Evolutionary conservation across 2,888 invertebrate species (phyloP).

Genomic region (Conomelus anceps): DNA sequence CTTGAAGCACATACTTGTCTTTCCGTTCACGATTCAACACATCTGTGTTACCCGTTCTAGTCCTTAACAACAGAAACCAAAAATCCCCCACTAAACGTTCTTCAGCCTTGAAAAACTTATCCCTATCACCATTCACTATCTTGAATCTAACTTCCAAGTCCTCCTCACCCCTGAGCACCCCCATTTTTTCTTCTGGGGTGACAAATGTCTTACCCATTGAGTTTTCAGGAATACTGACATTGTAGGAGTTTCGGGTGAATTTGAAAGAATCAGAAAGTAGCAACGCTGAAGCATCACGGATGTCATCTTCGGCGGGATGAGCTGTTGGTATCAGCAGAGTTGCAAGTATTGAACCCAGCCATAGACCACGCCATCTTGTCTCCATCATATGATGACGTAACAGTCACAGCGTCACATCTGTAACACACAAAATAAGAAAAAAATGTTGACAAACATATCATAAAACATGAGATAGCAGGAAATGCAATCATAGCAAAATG

Average conservation of each 20-base stretch:
- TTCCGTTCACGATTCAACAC: slow-evolving; percentile 90
- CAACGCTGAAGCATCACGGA: slow-evolving; percentile 1
- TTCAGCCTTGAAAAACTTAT: slow-evolving; percentile 89
- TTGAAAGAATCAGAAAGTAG: slow-evolving; percentile 44
- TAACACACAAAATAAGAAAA: neutral
- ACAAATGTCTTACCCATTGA: slow-evolving; percentile 79
- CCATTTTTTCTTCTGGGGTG: slow-evolving; percentile 70
- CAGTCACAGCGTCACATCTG: slow-evolving; percentile 10
- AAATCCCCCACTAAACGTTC: slow-evolving; percentile 86
- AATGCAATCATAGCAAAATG: neutral
- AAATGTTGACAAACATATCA: neutral
- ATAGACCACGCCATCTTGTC: slow-evolving; percentile 15
- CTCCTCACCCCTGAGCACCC: slow-evolving; percentile 52
- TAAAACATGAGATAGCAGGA: neutral
- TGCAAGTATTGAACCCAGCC: slow-evolving; percentile 17
- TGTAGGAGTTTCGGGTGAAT: slow-evolving; percentile 70
- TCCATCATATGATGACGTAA: slow-evolving; percentile 15
- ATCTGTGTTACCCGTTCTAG: slow-evolving; percentile 76
- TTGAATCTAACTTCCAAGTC: slow-evolving; percentile 66
- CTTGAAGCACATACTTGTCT: slow-evolving; percentile 70
- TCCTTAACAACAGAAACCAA: slow-evolving; percentile 77
- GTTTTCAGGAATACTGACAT: slow-evolving; percentile 88
- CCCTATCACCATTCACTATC: slow-evolving; percentile 79
- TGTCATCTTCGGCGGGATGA: slow-evolving; percentile 13
- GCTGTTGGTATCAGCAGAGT: neutral